A percentile compares a stretch with the other conserved stretches of the same genome.
Evolutionary conservation across 2,888 invertebrate genomes (phyloP).

Genomic region (Philonicus albiceps): DNA sequence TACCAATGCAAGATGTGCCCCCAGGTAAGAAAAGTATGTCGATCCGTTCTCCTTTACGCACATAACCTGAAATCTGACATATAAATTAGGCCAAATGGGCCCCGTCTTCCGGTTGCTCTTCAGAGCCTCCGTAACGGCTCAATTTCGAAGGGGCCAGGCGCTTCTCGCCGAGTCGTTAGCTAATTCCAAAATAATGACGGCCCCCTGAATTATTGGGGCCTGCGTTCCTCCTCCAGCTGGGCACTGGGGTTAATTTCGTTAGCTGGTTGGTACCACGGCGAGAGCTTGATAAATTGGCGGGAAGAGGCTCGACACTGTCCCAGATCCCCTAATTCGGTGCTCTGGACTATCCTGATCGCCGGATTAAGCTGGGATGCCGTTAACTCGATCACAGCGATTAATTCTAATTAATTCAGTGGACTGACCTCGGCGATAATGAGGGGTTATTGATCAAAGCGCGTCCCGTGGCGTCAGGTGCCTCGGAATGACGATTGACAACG

Average conservation of each 20-base stretch:
- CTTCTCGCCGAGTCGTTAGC: not conserved
- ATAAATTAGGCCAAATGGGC: not conserved
- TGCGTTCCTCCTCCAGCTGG: not conserved
- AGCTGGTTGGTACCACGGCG: not conserved
- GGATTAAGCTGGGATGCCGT: constrained; percentile 20
- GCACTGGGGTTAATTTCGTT: not conserved
- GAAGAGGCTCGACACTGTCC: not conserved
- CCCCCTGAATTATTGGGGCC: not conserved
- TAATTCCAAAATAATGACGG: constrained; percentile 23
- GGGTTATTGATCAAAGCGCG: constrained; percentile 33
- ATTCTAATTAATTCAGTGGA: constrained; percentile 42
- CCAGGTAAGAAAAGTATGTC: constrained; percentile 74
- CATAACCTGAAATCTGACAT: not conserved
- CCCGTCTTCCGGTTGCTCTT: not conserved
- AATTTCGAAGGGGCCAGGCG: constrained; percentile 1
- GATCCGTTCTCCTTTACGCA: not conserved
- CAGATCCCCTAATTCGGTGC: not conserved
- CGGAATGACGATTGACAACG: constrained; percentile 22
- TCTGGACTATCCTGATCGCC: not conserved
- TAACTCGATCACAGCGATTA: constrained; percentile 16
- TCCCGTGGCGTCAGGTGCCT: constrained; percentile 39
- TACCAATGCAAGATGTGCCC: constrained; percentile 98
- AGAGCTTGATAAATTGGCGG: not conserved
- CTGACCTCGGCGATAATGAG: constrained; percentile 37
- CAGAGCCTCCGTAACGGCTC: not conserved